Evolutionary conservation across 2,888 invertebrate species (phyloP), one percentile per base, ranked within the genome.

Genomic region (Orthosia incerta): DNA sequence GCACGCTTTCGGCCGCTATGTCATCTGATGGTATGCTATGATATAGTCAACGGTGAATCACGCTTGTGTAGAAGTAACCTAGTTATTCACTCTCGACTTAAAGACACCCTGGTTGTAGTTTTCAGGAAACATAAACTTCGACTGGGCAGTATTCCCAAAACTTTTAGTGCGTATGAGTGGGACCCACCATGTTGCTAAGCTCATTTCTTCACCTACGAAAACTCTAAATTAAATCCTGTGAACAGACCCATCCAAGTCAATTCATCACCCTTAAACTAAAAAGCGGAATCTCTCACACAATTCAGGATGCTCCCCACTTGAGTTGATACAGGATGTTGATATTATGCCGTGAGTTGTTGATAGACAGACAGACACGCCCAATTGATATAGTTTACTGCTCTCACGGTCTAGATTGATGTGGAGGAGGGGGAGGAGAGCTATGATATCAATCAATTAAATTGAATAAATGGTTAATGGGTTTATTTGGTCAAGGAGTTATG

Each of bases 291-390:
- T 76, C 79, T 39, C 79, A 72, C 80, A 66, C 66, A 26, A 65
- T 67, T 62, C 81, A 81, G 80, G 80, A 80, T 64, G 63, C 62
- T n/a, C 70, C 67, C 68, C 82, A 78, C 79, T 78, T 64, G 74
- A 83, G 74, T 84, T 83, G 80, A 87, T 87, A 86, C 89, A 86
- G 91, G 91, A 91, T 89, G 91, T 89, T 91, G 89, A 89, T 82
- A 88, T 90, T 84, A 89, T 72, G 71, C 70, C 73, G 85, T 77
- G 82, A 85, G 68, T 73, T 81, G 87, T 78, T 88, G 90, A 87
- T 87, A 87, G 89, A 86, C 85, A 76, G 87, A 86, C 86, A 71
- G 82, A 87, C 79, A 76, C 59, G 57, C 59, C 57, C 76, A 78
- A 78, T 82, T 78, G 82, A 31, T 61, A 56, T 61, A 66, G 57